phyloP scores from a whole-genome alignment of 1,140 invertebrate species.

The Drosophila mauritiana region DNA sequence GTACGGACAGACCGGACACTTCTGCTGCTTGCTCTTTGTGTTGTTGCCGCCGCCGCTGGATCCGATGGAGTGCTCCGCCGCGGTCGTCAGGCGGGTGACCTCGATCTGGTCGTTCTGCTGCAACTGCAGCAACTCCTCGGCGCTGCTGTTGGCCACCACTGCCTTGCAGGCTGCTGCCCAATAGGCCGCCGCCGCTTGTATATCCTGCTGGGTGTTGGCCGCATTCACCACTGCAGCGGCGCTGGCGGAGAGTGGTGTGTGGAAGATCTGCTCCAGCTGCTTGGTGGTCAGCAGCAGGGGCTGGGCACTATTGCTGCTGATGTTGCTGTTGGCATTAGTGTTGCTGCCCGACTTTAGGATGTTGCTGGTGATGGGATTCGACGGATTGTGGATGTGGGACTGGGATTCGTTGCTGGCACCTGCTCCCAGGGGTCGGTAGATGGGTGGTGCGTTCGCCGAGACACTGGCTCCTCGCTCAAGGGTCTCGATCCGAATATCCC shows the following conservation, averaged over 20 bases:
- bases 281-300: conserved; percentile 53
- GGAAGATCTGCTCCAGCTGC: conserved; percentile 63
- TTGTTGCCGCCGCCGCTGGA: conserved; percentile 37
- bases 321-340: not conserved
- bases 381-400: conserved; percentile 43
- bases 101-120: conserved; percentile 82
- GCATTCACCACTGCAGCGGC: conserved; percentile 70
- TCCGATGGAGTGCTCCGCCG: not conserved
- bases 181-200: conserved; percentile 68
- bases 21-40: conserved; percentile 86
- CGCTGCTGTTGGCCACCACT: conserved; percentile 47
- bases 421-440: conserved; percentile 77
- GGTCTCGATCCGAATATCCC: conserved; percentile 88
- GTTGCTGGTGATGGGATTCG: conserved; percentile 16
- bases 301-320: conserved; percentile 25
- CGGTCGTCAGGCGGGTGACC: conserved; percentile 67
- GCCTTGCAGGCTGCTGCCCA: conserved; percentile 71
- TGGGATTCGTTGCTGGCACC: conserved; percentile 73
- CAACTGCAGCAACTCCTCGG: conserved; percentile 70
- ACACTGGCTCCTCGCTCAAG: conserved; percentile 84
- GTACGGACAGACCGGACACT: conserved; percentile 91
- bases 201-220: conserved; percentile 72
- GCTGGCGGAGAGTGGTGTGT: conserved; percentile 69
- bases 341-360: conserved; percentile 12
- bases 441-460: conserved; percentile 74